phyloP scores from a whole-genome alignment of 2,113 vertebrate species.

The Lota lota region DNA sequence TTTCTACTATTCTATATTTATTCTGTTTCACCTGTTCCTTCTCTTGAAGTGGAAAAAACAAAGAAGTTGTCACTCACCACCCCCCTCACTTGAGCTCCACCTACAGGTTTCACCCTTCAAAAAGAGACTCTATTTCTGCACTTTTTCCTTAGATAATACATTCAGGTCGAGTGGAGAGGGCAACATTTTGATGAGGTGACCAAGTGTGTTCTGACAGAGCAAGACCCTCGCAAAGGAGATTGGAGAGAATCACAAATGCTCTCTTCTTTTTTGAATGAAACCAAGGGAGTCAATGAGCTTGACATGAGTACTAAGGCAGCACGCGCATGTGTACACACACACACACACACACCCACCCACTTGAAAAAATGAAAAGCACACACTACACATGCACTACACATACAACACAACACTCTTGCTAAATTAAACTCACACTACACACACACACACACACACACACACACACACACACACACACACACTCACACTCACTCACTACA shows the following conservation, averaged over 20 bases:
- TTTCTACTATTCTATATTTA: too few relatives aligned
- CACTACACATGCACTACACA: background rate
- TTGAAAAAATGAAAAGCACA: background rate
- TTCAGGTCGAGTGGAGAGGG: too few relatives aligned
- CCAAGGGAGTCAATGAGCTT: slow-evolving; percentile 20
- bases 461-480: slow-evolving; percentile 15
- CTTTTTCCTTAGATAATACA: too few relatives aligned
- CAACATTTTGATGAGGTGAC: too few relatives aligned
- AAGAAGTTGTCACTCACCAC: too few relatives aligned
- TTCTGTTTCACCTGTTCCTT: too few relatives aligned
- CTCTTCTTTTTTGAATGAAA: slow-evolving; percentile 15
- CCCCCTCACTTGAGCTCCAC: too few relatives aligned
- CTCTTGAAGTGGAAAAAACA: too few relatives aligned
- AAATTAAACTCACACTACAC: slow-evolving; percentile 9
- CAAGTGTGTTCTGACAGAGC: too few relatives aligned
- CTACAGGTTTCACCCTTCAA: too few relatives aligned
- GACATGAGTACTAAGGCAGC: background rate
- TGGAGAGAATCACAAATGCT: background rate
- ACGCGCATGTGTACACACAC: background rate
- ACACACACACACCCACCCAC: background rate
- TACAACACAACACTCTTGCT: slow-evolving; percentile 5
- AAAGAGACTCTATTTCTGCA: too few relatives aligned
- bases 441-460: slow-evolving; percentile 13
- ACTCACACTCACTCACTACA: slow-evolving; percentile 8
- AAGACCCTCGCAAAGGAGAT: background rate